Conservation (phyloP, 2,797 vertebrate genomes). For the Sebastes wilsoni region DNA sequence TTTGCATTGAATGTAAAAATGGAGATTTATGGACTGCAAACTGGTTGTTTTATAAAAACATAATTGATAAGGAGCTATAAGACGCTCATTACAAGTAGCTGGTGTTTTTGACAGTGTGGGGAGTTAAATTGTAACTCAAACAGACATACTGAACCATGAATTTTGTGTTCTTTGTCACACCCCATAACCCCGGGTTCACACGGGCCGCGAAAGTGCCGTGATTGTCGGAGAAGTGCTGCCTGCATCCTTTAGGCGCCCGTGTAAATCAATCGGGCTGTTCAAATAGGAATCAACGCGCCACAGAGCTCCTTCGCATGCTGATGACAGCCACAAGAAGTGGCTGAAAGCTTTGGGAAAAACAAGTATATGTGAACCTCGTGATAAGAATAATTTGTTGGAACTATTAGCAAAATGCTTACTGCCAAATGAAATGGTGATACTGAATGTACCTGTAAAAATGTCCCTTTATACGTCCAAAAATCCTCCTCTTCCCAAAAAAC, state of each 20-base stretch:
- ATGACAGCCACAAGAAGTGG: neutral
- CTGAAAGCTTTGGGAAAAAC: neutral
- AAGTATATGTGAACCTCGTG: neutral
- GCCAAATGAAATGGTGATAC: neutral
- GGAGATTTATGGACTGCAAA: neutral
- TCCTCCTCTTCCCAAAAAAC: neutral
- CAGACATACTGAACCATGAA: neutral
- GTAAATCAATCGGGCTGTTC: too few species aligned
- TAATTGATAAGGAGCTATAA: neutral
- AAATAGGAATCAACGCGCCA: too few species aligned
- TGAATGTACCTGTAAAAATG: neutral
- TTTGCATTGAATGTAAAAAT: neutral
- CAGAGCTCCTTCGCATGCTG: neutral
- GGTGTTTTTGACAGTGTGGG: neutral
- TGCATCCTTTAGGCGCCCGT: too few species aligned
- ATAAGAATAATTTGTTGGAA: neutral
- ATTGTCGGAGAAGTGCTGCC: too few species aligned
- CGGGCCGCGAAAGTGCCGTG: too few species aligned
- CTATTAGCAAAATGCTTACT: neutral
- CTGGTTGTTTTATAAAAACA: neutral
- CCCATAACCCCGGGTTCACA: too few species aligned
- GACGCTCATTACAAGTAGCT: neutral
- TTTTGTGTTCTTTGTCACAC: too few species aligned
- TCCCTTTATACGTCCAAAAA: neutral
- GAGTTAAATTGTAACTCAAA: neutral